These are phyloP conservation scores for Ophioninae sp. DNA, from an alignment of 2,888 invertebrate genomes.

Conservation along the genomic window DNA sequence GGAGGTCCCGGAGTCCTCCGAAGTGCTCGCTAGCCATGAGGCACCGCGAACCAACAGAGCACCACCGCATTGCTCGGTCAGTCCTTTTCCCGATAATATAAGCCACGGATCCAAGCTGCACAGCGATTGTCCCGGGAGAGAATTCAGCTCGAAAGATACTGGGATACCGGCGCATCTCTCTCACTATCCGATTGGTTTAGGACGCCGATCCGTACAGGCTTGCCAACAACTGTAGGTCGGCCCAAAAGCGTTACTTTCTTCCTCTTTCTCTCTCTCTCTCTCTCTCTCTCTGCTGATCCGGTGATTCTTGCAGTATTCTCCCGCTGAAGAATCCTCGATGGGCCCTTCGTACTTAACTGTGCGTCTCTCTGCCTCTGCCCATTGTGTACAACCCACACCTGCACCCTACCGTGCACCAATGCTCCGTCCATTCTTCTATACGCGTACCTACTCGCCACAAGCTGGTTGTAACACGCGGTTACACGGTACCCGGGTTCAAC, in stretches of 20 bases:
- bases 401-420: conserved; percentile 60
- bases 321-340: conserved; percentile 34
- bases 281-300: conserved; percentile 14
- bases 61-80: conserved; percentile 30
- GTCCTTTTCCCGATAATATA: conserved; percentile 12
- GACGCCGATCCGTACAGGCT: conserved; percentile 8
- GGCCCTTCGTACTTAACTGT: conserved; percentile 47
- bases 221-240: conserved; percentile 34
- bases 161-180: conserved; percentile 4
- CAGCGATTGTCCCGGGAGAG: conserved; percentile 33
- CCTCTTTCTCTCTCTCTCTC: not conserved
- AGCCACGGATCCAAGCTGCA: conserved; percentile 14
- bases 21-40: conserved; percentile 63
- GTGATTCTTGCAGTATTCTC: conserved; percentile 25
- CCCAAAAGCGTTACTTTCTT: not conserved
- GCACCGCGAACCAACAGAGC: conserved; percentile 41
- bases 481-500: conserved; percentile 74
- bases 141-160: conserved; percentile 22
- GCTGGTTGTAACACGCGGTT: conserved; percentile 64
- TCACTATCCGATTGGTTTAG: not conserved
- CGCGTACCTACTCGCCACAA: conserved; percentile 60
- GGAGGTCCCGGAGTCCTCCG: conserved; percentile 74
- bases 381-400: conserved; percentile 55
- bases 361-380: conserved; percentile 28
- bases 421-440: conserved; percentile 31